Conservation (phyloP, 1,140 invertebrate species). For the Philotrypesis tridentata region DNA sequence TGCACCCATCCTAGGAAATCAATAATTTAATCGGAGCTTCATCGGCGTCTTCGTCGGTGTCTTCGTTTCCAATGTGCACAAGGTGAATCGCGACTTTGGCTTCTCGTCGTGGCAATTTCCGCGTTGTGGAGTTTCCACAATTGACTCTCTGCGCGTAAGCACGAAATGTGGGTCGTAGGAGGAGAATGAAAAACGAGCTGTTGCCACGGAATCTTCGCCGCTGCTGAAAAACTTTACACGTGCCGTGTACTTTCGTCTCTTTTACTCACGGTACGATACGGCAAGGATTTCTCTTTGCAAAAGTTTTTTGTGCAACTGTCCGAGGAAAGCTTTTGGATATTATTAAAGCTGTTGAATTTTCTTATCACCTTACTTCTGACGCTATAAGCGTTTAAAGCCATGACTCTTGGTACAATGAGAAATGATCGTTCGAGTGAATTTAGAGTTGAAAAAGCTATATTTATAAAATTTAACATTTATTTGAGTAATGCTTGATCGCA, state of each 20-base stretch:
- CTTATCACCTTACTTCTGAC: not conserved
- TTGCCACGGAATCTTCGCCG: not conserved
- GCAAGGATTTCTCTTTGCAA: not conserved
- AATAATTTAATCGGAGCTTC: not conserved
- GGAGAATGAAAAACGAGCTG: slow-evolving; percentile 7
- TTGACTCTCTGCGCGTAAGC: not conserved
- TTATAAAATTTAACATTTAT: no score
- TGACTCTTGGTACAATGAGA: not conserved
- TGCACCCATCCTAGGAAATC: not conserved
- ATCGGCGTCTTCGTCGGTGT: not conserved
- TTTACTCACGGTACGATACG: not conserved
- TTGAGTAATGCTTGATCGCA: no score
- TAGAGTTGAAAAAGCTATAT: no score
- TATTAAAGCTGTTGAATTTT: not conserved
- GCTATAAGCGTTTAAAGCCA: not conserved
- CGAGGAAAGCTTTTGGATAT: not conserved
- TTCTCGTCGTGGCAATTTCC: slow-evolving; percentile 9
- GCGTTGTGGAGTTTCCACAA: not conserved
- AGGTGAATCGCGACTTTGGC: not conserved
- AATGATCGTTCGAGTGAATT: not conserved
- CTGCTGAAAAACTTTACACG: not conserved
- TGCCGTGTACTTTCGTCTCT: not conserved
- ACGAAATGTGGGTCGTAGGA: slow-evolving; percentile 8
- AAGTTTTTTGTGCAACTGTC: not conserved
- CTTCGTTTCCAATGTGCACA: not conserved